phyloP scores from a whole-genome alignment of 2,888 invertebrate species.

The Eupithecia centaureata region DNA sequence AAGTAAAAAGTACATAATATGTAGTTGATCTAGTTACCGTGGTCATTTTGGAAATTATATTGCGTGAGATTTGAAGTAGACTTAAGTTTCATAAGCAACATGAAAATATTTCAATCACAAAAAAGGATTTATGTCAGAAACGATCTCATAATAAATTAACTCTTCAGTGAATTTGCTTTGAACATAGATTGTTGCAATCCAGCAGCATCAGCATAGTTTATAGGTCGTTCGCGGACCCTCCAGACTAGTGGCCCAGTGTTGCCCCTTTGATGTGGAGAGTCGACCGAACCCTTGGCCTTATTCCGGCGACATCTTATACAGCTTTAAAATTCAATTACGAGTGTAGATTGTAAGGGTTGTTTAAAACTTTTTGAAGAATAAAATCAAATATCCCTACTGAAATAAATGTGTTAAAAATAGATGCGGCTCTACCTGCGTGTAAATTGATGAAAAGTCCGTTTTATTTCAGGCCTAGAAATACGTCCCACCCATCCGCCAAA shows the following conservation, averaged over 20 bases:
- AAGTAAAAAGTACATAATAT: too few relatives aligned
- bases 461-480: too few relatives aligned
- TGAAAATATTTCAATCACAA: too few relatives aligned
- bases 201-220: constrained; percentile 9
- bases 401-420: too few relatives aligned
- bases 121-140: neutral
- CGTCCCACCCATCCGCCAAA: too few relatives aligned
- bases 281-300: neutral
- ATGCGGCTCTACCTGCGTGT: too few relatives aligned
- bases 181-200: constrained; percentile 5
- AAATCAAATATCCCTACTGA: too few relatives aligned
- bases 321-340: neutral
- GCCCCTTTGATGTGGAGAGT: constrained; percentile 1
- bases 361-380: neutral
- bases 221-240: constrained; percentile 3
- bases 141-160: neutral
- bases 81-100: too few relatives aligned
- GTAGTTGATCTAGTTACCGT: too few relatives aligned
- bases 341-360: neutral
- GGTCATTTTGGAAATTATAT: too few relatives aligned
- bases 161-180: neutral
- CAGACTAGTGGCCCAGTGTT: neutral
- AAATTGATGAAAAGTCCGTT: too few relatives aligned
- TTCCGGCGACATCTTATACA: neutral
- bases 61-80: too few relatives aligned